Base-by-base conservation (phyloP, 2,888 invertebrate genomes). In the Protodeltote pygarga region DNA sequence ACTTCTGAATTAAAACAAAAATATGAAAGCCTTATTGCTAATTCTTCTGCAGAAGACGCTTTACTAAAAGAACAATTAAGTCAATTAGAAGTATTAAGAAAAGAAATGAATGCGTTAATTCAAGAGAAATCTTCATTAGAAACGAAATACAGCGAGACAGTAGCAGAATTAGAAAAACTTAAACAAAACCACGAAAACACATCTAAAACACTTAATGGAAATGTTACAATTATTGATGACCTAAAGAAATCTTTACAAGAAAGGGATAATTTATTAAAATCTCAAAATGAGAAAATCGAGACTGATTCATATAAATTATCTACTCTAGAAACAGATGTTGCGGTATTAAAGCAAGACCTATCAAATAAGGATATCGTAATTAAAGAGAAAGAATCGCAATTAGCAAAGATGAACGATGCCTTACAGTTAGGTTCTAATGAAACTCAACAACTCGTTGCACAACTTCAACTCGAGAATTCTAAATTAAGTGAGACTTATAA, bases 21-120 rank as follows among this genome's bases (percentile, higher is more conserved):
- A 69, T 83, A 89, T 65, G 89, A 92, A 63, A 82, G 65, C 47
- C 78, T 92, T 57, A 77, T 86, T 61, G 81, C 87, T 40, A 88
- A 88, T 73, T 84, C 87, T 39, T 80, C 86, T 2, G 79, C 84
- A 1, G 92, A 92, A 80, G 91, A 87, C 79, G 78, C 82, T 8
- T 66, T 88, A 39, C 55, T 92, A 15, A 88, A 84, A 59, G 86
- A 87, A 53, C 88, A 93, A 53, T 68, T 87, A 41, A 64, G 65
- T 31, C 83, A 89, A 55, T 62, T 92, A 44, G 87, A 90, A 54
- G 66, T 71, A 24, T 52, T 92, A 16, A 81, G 81, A 67, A 82
- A 82, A 66, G 87, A 89, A 74, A 76, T 86, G 51, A 65, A 78
- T 14, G 53, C 62, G 13, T 57, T 90, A 38, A 65, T 66, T n/a